These are phyloP conservation scores for Sciurus vulgaris DNA, from an alignment of 2,797 vertebrate genomes.

Conservation along the genomic window DNA sequence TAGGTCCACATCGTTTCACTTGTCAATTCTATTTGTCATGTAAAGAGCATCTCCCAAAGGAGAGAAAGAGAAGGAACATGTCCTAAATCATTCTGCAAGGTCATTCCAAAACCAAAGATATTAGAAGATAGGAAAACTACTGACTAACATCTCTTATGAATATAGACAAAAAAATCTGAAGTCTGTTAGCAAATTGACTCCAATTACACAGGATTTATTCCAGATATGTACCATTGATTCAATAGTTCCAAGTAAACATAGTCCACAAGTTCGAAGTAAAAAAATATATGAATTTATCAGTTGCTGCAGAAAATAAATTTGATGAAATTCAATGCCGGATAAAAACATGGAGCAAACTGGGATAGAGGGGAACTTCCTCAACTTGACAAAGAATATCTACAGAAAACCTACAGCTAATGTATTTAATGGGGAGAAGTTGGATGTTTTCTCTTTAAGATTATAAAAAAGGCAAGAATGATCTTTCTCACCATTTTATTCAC, in stretches of 20 bases:
- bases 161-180: neutral
- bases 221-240: neutral
- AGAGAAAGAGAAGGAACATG: neutral
- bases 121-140: neutral
- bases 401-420: neutral
- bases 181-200: neutral
- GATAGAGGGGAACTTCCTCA: neutral
- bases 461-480: neutral
- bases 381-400: neutral
- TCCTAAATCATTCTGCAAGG: neutral
- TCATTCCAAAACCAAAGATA: neutral
- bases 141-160: neutral
- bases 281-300: neutral
- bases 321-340: neutral
- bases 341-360: neutral
- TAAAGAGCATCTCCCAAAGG: neutral
- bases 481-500: neutral
- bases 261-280: neutral
- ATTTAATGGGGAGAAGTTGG: neutral
- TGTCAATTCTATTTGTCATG: neutral
- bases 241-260: neutral
- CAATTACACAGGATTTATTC: neutral
- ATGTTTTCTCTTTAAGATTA: neutral
- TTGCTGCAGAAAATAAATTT: neutral
- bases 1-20: neutral